Percentiles rank a stretch among this genome's conserved stretches.
Evolutionary conservation across 1,140 invertebrate species (phyloP).

Genomic region (Dreissena polymorpha): DNA sequence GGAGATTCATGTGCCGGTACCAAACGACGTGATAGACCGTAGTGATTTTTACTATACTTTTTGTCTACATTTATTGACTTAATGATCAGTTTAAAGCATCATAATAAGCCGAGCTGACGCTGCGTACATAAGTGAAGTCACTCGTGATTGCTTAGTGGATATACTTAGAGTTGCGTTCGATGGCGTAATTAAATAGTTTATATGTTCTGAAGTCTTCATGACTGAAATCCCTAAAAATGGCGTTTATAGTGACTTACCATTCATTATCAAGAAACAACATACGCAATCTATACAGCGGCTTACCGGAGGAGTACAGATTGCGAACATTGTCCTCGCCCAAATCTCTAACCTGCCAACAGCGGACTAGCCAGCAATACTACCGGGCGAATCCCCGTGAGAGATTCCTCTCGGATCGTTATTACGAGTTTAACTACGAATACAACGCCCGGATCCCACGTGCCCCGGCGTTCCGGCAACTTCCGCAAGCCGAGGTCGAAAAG

Average conservation of each 20-base stretch:
- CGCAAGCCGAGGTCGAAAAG: constrained; percentile 52
- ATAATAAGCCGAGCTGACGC: no score
- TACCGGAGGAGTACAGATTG: constrained; percentile 50
- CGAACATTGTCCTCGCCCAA: constrained; percentile 4
- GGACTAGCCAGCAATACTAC: constrained; percentile 18
- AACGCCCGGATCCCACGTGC: constrained; percentile 59
- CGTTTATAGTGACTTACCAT: constrained; percentile 61
- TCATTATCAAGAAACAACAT: constrained; percentile 61
- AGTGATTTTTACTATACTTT: no score
- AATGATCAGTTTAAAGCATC: no score
- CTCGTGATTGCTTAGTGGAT: no score
- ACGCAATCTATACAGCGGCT: constrained; percentile 61
- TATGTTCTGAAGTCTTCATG: no score
- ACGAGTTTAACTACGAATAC: constrained; percentile 59
- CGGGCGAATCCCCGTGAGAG: background rate
- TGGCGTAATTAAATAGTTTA: no score
- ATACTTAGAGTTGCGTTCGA: no score
- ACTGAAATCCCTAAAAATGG: constrained; percentile 33
- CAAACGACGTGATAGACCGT: no score
- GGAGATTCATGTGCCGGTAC: no score
- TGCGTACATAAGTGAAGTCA: no score
- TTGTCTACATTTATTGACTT: no score
- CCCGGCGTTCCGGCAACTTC: no score
- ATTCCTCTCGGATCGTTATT: constrained; percentile 46
- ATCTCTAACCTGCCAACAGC: constrained; percentile 8